Percentiles rank a stretch among this genome's conserved stretches.
Conservation (phyloP, 2,797 vertebrate genomes). For the Trematomus bernacchii region DNA sequence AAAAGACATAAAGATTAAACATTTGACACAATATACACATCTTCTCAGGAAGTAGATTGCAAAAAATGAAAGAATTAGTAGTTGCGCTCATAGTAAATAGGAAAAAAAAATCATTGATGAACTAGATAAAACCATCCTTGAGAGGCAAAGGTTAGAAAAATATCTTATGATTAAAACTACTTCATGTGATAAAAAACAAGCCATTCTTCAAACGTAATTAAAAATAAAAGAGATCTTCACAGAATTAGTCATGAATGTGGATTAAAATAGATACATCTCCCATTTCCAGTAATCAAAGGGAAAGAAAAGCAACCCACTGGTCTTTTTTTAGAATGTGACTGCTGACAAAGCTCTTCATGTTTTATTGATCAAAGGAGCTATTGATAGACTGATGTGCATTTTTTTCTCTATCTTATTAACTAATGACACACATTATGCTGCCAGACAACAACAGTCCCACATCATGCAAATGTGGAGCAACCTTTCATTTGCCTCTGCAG, state of each 20-base stretch:
- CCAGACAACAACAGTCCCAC: slow-evolving; percentile 60
- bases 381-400: slow-evolving; percentile 50
- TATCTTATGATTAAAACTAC: neutral
- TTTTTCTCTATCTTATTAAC: slow-evolving; percentile 68
- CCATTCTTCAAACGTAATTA: slow-evolving; percentile 28
- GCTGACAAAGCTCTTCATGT: slow-evolving; percentile 69
- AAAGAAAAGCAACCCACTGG: neutral
- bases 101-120: neutral
- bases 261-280: neutral
- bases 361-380: slow-evolving; percentile 76
- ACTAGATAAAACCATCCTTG: too few species aligned
- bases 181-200: slow-evolving; percentile 20
- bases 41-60: neutral
- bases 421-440: slow-evolving; percentile 50
- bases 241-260: neutral
- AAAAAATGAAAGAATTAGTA: neutral
- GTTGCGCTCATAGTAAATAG: neutral
- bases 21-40: neutral
- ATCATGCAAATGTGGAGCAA: slow-evolving; percentile 74
- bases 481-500: slow-evolving; percentile 63
- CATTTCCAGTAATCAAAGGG: slow-evolving; percentile 20
- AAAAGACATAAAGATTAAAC: neutral
- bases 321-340: slow-evolving; percentile 38
- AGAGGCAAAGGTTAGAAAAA: too few species aligned
- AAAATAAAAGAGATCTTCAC: neutral